Conservation (phyloP, 2,888 invertebrate species). For the Orthonychiurus folsomi region DNA sequence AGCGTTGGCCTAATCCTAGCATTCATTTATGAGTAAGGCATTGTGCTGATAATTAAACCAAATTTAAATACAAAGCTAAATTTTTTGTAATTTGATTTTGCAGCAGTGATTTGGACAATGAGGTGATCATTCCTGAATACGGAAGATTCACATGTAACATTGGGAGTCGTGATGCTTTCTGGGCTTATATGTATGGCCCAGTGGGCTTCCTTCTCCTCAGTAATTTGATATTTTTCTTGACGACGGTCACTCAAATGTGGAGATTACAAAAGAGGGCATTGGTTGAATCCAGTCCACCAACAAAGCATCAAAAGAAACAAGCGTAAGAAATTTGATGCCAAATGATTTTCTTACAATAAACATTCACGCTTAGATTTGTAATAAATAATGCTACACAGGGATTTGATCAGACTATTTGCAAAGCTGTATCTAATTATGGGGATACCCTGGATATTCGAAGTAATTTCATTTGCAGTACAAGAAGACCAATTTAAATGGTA, state of each 20-base stretch:
- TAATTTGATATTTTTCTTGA: constrained; percentile 33
- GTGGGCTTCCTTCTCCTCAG: constrained; percentile 27
- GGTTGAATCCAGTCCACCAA: constrained; percentile 18
- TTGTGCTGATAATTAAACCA: background rate
- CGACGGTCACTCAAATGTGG: constrained; percentile 31
- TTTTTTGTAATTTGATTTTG: background rate
- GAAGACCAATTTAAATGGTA: constrained; percentile 15
- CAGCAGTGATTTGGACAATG: constrained; percentile 32
- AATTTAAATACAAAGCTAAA: background rate
- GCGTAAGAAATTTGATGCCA: constrained; percentile 34
- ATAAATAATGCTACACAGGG: constrained; percentile 6
- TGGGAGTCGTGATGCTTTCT: constrained; percentile 28
- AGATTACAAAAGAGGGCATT: constrained; percentile 36
- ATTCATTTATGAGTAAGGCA: constrained; percentile 23
- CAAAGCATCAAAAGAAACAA: constrained; percentile 23
- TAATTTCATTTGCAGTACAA: constrained; percentile 28
- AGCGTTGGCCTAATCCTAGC: constrained; percentile 28
- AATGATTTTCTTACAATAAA: background rate
- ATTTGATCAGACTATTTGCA: constrained; percentile 22
- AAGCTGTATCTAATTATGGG: constrained; percentile 38
- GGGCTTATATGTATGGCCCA: constrained; percentile 37
- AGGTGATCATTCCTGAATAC: constrained; percentile 34
- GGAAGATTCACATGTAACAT: constrained; percentile 29
- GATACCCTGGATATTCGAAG: constrained; percentile 36
- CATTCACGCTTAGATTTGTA: background rate